phyloP scores from a whole-genome alignment of 2,797 vertebrate species.

The Cryptoblepharus egeriae region DNA sequence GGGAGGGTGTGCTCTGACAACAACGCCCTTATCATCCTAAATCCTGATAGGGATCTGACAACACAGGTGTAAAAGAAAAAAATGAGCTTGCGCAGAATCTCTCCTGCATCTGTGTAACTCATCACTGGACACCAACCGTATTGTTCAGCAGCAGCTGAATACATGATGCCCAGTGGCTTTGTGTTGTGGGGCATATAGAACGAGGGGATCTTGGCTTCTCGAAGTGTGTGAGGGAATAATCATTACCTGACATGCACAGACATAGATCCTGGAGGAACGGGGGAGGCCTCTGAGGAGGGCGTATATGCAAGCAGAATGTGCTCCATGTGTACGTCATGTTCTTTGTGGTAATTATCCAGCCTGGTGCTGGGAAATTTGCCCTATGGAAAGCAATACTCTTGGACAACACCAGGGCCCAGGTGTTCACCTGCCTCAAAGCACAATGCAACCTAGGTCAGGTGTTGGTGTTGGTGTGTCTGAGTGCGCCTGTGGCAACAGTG shows the following conservation, averaged over 20 bases:
- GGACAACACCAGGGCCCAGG: background rate
- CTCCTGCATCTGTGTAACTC: too few species aligned
- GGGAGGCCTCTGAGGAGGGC: conserved; percentile 22
- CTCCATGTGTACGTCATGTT: conserved; percentile 4
- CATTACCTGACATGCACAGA: conserved; percentile 17
- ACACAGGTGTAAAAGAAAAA: conserved; percentile 79
- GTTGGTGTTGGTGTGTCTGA: background rate
- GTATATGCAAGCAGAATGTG: conserved; percentile 33
- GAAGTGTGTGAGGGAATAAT: background rate
- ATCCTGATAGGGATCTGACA: conserved; percentile 77
- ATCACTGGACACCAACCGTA: conserved; percentile 24
- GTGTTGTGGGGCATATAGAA: background rate
- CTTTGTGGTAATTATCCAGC: conserved; percentile 27
- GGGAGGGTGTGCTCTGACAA: background rate
- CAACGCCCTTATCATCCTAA: conserved; percentile 26
- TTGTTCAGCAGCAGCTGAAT: conserved; percentile 11
- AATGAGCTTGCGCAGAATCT: too few species aligned
- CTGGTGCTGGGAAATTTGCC: conserved; percentile 26
- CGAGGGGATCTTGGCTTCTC: background rate
- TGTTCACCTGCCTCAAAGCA: background rate
- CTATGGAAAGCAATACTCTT: background rate
- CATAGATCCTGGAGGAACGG: background rate
- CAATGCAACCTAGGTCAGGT: background rate
- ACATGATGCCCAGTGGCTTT: background rate
- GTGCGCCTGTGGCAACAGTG: conserved; percentile 5